phyloP scores from a whole-genome alignment of 2,888 invertebrate genomes.

The Hoplodrina blanda region DNA sequence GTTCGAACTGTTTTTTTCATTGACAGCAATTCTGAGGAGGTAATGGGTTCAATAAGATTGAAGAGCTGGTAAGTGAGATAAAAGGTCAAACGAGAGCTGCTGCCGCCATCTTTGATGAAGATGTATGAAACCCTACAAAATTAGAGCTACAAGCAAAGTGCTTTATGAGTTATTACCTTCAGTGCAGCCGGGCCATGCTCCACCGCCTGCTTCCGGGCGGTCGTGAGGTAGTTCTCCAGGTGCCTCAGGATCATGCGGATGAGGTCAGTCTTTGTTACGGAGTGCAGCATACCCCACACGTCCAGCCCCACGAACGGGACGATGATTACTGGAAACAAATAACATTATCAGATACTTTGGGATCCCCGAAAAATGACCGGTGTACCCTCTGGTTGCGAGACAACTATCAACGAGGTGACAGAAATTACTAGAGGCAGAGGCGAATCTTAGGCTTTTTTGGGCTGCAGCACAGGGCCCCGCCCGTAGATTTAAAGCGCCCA shows the following conservation, averaged over 20 bases:
- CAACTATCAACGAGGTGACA: not conserved
- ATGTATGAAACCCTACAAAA: no score
- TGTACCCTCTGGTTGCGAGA: not conserved
- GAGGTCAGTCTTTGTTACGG: constrained; percentile 93
- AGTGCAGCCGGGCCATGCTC: constrained; percentile 92
- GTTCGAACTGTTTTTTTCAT: no score
- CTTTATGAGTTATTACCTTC: constrained; percentile 71
- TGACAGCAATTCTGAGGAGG: no score
- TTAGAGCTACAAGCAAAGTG: no score
- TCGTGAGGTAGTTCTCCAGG: constrained; percentile 92
- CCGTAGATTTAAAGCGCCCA: no score
- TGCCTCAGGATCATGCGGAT: constrained; percentile 92
- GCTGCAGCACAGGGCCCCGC: no score
- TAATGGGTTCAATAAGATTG: no score
- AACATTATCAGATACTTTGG: not conserved
- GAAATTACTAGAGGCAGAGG: not conserved
- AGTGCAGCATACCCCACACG: constrained; percentile 94
- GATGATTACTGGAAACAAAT: constrained; percentile 92
- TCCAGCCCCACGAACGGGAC: constrained; percentile 96
- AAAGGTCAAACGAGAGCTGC: no score
- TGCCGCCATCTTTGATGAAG: no score
- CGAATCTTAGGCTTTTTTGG: no score
- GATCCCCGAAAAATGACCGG: no score
- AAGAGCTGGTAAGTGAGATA: no score
- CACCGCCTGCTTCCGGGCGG: constrained; percentile 91